Evolutionary conservation across 1,140 invertebrate species (phyloP).

Genomic region (Calephelis virginiensis): DNA sequence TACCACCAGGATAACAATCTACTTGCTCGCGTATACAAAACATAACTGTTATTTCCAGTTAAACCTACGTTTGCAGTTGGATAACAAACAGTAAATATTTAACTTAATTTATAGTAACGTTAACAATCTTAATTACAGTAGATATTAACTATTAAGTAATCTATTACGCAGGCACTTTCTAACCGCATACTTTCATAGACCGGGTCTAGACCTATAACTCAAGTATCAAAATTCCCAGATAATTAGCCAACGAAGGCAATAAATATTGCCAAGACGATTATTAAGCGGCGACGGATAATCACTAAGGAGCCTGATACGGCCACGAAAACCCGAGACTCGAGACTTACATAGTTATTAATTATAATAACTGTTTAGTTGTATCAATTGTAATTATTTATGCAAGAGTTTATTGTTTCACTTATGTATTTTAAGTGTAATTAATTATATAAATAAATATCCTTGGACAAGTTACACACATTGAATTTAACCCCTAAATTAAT

Average conservation of each 20-base stretch:
- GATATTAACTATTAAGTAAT: conserved; percentile 17
- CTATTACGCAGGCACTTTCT: conserved; percentile 24
- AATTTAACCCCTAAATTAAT: too few relatives aligned
- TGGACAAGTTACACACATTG: too few relatives aligned
- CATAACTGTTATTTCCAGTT: too few relatives aligned
- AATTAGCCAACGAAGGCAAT: conserved; percentile 63
- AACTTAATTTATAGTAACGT: neutral
- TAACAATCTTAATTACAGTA: conserved; percentile 14
- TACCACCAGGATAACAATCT: too few relatives aligned
- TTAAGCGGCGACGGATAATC: conserved; percentile 64
- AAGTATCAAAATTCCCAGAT: conserved; percentile 75
- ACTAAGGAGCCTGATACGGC: conserved; percentile 51
- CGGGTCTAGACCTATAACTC: conserved; percentile 54
- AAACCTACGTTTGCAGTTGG: too few relatives aligned
- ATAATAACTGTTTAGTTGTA: conserved; percentile 15
- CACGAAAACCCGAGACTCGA: conserved; percentile 41
- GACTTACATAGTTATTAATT: conserved; percentile 9
- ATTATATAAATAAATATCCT: too few relatives aligned
- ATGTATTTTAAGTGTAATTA: too few relatives aligned
- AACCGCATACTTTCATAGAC: conserved; percentile 21
- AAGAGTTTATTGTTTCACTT: too few relatives aligned
- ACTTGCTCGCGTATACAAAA: too few relatives aligned
- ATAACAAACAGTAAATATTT: too few relatives aligned
- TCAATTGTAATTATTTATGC: too few relatives aligned
- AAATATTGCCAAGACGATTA: conserved; percentile 70